Evolutionary conservation across 1,140 invertebrate species (phyloP).

Genomic region (Myzus persicae): DNA sequence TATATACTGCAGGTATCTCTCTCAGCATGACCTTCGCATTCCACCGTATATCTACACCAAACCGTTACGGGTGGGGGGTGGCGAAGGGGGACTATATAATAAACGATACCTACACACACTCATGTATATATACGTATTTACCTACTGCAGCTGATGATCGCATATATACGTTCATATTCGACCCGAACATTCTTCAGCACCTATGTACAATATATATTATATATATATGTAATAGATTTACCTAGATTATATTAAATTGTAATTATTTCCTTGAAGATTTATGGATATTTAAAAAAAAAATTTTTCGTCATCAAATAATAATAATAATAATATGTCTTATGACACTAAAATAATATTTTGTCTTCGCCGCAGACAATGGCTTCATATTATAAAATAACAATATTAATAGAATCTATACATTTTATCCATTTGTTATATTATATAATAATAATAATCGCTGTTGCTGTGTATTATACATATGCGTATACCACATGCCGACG

Average conservation of each 20-base stretch:
- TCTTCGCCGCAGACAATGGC: background rate
- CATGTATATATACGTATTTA: background rate
- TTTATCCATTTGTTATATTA: background rate
- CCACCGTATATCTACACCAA: constrained; percentile 46
- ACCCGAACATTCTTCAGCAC: background rate
- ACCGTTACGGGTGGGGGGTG: background rate
- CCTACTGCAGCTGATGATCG: background rate
- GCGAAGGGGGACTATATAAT: background rate
- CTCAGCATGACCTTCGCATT: constrained; percentile 34
- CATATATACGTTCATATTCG: background rate
- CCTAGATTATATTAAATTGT: background rate
- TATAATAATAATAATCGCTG: background rate
- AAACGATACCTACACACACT: background rate
- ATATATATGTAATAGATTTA: background rate
- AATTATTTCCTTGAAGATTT: background rate
- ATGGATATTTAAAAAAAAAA: too few species aligned
- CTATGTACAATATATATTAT: background rate
- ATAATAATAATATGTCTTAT: background rate
- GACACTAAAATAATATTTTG: background rate
- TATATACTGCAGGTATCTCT: constrained; percentile 33
- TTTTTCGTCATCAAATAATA: background rate
- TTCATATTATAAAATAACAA: too few species aligned
- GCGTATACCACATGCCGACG: background rate
- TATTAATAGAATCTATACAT: background rate
- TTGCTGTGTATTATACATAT: too few species aligned